Evolutionary conservation across 2,888 invertebrate species (phyloP).

Genomic region (Ichneumoninae sp.): DNA sequence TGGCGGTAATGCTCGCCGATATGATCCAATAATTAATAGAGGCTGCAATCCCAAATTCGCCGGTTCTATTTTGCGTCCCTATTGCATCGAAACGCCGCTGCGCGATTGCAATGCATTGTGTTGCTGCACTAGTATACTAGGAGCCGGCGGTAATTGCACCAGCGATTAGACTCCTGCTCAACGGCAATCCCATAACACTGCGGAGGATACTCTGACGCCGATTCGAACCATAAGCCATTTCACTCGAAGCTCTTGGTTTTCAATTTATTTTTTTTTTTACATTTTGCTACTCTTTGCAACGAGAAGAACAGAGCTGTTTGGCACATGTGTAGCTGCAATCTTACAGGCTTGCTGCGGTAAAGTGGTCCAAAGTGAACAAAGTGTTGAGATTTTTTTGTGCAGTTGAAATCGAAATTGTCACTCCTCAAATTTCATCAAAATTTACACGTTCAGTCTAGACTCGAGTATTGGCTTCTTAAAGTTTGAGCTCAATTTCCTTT

Average conservation of each 20-base stretch:
- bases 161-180: conserved; percentile 49
- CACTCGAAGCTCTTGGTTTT: background rate
- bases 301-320: background rate
- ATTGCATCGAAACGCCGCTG: conserved; percentile 12
- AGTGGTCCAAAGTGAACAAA: too few relatives aligned
- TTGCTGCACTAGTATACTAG: conserved; percentile 3
- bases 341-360: too few relatives aligned
- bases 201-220: background rate
- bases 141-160: conserved; percentile 42
- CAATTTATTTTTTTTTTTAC: background rate
- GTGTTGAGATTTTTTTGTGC: too few relatives aligned
- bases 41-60: conserved; percentile 25
- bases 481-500: background rate
- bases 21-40: conserved; percentile 54
- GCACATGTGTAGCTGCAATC: background rate
- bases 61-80: conserved; percentile 18
- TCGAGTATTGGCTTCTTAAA: background rate
- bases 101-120: conserved; percentile 35
- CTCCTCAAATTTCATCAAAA: background rate
- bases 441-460: background rate
- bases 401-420: background rate
- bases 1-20: conserved; percentile 26
- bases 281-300: background rate
- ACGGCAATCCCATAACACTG: background rate
- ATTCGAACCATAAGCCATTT: conserved; percentile 13